A percentile compares a stretch with the other conserved stretches of the same genome.
These are phyloP conservation scores for Pristionchus exspectatus DNA, from an alignment of 2,888 invertebrate species.

Conservation along the genomic window DNA sequence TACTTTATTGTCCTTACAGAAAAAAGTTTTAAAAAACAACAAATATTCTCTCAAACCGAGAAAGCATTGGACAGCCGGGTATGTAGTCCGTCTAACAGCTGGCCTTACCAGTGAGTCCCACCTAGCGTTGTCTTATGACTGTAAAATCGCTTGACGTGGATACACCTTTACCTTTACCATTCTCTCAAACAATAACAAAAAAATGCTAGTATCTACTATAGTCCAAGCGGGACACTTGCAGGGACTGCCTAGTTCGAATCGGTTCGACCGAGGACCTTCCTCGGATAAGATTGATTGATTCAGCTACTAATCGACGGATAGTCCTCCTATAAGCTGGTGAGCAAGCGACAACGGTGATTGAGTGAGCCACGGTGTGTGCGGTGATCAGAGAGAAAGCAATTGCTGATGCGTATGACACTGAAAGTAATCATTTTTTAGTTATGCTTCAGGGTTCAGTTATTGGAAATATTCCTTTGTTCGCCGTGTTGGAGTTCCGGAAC, in stretches of 20 bases:
- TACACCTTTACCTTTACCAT: too few species aligned
- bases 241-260: background rate
- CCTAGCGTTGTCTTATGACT: too few species aligned
- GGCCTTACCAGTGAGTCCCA: too few species aligned
- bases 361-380: background rate
- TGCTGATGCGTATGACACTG: background rate
- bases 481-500: background rate
- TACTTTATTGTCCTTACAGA: too few species aligned
- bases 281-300: background rate
- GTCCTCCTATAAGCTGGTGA: background rate
- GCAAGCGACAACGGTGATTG: background rate
- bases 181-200: too few species aligned
- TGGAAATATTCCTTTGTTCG: background rate
- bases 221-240: background rate
- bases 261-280: background rate
- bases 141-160: too few species aligned
- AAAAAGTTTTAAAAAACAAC: too few species aligned
- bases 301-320: background rate
- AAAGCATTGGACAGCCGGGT: too few species aligned
- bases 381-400: background rate
- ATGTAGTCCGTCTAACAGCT: too few species aligned
- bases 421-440: background rate
- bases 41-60: too few species aligned
- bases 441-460: too few species aligned
- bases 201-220: background rate